Evolutionary conservation across 2,888 invertebrate species (phyloP).

Genomic region (Torymus auratus): DNA sequence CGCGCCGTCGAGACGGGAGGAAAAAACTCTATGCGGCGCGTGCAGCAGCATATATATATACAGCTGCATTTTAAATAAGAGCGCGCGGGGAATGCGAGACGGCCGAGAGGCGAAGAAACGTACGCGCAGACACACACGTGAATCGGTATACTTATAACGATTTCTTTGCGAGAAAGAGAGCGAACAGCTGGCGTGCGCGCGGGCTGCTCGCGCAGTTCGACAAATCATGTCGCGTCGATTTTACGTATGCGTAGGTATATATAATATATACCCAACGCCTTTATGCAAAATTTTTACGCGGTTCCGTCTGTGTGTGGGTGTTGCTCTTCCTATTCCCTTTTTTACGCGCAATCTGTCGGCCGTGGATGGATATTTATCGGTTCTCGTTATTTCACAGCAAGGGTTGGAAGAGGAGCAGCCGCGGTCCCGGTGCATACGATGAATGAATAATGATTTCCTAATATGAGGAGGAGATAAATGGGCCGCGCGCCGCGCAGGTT

Average conservation of each 20-base stretch:
- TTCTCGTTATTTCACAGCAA: not conserved
- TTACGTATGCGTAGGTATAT: not conserved
- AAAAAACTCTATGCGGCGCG: too few relatives aligned
- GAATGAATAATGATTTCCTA: not conserved
- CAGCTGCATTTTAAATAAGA: conserved; percentile 55
- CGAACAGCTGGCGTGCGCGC: too few relatives aligned
- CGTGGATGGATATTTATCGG: conserved; percentile 13
- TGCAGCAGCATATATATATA: conserved; percentile 8
- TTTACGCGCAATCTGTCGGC: conserved; percentile 25
- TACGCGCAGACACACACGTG: not conserved
- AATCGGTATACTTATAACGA: conserved; percentile 23
- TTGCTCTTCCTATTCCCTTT: not conserved
- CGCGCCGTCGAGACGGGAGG: too few relatives aligned
- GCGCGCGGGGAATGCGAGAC: conserved; percentile 39
- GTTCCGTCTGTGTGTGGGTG: conserved; percentile 2
- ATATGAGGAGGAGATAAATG: not conserved
- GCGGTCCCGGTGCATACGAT: not conserved
- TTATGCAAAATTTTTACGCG: conserved; percentile 35
- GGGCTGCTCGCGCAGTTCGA: conserved; percentile 47
- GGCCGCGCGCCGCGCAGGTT: not conserved
- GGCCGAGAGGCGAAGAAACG: conserved; percentile 9
- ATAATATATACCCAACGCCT: conserved; percentile 6
- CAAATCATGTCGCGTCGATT: conserved; percentile 69
- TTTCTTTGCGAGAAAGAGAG: conserved; percentile 20
- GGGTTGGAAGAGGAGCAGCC: not conserved